Evolutionary conservation across 2,797 vertebrate species (phyloP).

Genomic region (Catamblyrhynchus diadema): DNA sequence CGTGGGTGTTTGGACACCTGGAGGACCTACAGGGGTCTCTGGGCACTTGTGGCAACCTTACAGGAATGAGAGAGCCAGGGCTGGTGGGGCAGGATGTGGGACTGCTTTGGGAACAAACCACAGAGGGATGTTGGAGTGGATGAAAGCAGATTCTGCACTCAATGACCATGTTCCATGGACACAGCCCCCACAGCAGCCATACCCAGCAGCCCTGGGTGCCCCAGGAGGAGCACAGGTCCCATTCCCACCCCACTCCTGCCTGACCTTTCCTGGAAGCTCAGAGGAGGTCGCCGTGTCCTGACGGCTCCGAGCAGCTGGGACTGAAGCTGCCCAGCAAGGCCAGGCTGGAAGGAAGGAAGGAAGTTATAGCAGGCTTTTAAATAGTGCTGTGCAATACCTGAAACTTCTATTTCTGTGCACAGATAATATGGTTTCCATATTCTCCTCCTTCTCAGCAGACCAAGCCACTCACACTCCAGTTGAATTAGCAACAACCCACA

Average conservation of each 20-base stretch:
- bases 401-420: not conserved
- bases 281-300: not conserved
- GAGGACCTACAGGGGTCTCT: not conserved
- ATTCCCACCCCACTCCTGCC: not conserved
- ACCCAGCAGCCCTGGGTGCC: not conserved
- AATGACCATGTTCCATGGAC: accelerated
- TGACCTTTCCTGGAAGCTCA: not conserved
- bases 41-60: not conserved
- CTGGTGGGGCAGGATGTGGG: not conserved
- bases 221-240: not conserved
- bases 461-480: not conserved
- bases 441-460: not conserved
- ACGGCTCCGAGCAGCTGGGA: not conserved
- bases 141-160: not conserved
- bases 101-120: too few relatives aligned
- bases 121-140: accelerated
- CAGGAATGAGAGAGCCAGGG: not conserved
- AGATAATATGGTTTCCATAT: conserved; percentile 1
- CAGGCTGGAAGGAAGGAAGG: conserved; percentile 59
- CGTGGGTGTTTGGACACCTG: not conserved
- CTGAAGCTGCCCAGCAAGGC: not conserved
- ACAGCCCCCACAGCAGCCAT: not conserved
- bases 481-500: not conserved
- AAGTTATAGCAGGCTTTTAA: conserved; percentile 57
- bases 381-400: conserved; percentile 24